These are phyloP conservation scores for Neodon shergylaensis DNA, from an alignment of 2,113 vertebrate genomes.

Conservation along the genomic window DNA sequence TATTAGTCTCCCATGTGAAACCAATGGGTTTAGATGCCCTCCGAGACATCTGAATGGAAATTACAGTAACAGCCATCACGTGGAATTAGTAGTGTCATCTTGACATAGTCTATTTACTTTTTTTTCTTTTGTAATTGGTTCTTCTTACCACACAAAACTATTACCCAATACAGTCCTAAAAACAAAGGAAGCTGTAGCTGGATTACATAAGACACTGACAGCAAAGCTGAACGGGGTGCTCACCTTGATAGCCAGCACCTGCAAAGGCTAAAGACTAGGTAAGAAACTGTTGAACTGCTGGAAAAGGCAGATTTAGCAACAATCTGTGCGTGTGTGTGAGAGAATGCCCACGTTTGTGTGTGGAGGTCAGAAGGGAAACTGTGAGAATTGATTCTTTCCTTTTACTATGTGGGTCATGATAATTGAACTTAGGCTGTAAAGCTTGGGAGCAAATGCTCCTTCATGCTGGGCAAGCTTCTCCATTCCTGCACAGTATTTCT, in stretches of 20 bases:
- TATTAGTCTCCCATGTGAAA: slow-evolving; percentile 43
- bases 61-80: slow-evolving; percentile 58
- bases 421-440: neutral
- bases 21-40: slow-evolving; percentile 53
- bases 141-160: neutral
- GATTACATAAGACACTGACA: neutral
- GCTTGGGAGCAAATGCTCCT: neutral
- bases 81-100: slow-evolving; percentile 60
- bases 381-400: neutral
- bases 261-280: neutral
- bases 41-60: slow-evolving; percentile 47
- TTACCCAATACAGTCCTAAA: slow-evolving; percentile 27
- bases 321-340: neutral
- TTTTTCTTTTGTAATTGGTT: neutral
- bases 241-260: neutral
- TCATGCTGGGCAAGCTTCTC: too few relatives aligned
- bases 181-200: neutral
- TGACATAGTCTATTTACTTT: neutral
- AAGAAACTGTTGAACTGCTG: neutral
- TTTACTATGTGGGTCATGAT: neutral
- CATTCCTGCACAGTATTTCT: neutral
- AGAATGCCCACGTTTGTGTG: neutral
- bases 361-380: neutral
- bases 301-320: neutral
- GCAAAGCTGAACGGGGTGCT: neutral